Evolutionary conservation across 2,113 vertebrate genomes (phyloP).

Genomic region (Lota lota): DNA sequence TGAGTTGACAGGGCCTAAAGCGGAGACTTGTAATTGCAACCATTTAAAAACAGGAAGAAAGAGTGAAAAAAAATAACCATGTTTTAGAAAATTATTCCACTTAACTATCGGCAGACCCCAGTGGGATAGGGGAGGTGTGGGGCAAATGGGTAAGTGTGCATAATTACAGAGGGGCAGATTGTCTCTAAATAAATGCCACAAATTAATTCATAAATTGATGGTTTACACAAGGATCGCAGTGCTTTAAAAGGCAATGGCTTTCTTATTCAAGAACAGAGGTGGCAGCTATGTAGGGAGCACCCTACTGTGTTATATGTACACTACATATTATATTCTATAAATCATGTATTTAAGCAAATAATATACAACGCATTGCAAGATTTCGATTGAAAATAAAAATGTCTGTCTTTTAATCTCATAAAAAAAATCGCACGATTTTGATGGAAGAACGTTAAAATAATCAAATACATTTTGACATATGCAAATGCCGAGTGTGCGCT

Average conservation of each 20-base stretch:
- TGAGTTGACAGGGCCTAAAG: conserved; percentile 69
- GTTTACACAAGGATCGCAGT: conserved; percentile 29
- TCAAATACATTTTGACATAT: conserved; percentile 54
- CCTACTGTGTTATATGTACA: neutral
- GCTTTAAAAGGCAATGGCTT: conserved; percentile 23
- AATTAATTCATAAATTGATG: conserved; percentile 62
- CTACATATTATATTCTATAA: conserved; percentile 21
- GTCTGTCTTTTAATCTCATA: neutral
- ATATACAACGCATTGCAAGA: neutral
- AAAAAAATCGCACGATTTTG: neutral
- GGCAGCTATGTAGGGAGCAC: conserved; percentile 35
- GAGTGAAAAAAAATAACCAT: conserved; percentile 36
- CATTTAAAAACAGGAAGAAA: conserved; percentile 48
- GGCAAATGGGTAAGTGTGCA: conserved; percentile 63
- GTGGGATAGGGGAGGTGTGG: conserved; percentile 55
- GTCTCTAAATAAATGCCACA: conserved; percentile 57
- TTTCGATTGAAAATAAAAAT: neutral
- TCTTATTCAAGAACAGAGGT: conserved; percentile 21
- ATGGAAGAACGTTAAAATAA: conserved; percentile 24
- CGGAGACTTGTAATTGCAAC: conserved; percentile 67
- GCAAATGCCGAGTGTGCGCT: conserved; percentile 51
- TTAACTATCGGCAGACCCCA: conserved; percentile 54
- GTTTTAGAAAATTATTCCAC: conserved; percentile 54
- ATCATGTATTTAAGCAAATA: conserved; percentile 11
- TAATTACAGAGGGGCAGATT: conserved; percentile 60